Percentiles rank a stretch among this genome's conserved stretches.
Conservation (phyloP, 2,113 vertebrate genomes). For the Oreocharis arfaki region DNA sequence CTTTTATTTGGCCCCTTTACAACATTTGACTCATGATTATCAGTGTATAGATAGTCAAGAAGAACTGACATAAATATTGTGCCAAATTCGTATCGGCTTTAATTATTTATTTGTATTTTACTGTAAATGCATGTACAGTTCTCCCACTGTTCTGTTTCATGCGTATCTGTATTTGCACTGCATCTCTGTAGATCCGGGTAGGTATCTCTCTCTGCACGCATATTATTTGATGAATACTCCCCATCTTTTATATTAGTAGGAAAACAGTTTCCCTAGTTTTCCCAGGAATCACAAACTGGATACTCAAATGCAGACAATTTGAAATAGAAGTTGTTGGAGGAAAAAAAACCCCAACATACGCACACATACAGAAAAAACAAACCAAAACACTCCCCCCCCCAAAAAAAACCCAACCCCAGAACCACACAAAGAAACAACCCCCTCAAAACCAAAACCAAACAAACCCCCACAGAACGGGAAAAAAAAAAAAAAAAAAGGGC, state of each 20-base stretch:
- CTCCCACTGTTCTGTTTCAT: neutral
- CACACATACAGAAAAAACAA: no score
- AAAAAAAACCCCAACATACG: accelerated
- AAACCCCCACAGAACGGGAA: no score
- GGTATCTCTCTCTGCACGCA: neutral
- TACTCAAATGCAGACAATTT: neutral
- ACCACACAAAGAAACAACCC: neutral
- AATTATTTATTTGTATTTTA: neutral
- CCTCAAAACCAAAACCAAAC: neutral
- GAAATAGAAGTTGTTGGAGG: neutral
- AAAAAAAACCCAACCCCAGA: no score
- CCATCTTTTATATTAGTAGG: neutral
- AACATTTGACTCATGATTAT: neutral
- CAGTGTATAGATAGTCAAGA: neutral
- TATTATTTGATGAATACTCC: neutral
- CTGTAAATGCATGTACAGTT: accelerated
- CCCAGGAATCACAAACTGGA: neutral
- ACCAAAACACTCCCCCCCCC: neutral
- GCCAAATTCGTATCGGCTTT: neutral
- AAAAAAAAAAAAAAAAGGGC: no score
- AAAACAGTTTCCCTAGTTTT: neutral
- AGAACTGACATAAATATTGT: neutral
- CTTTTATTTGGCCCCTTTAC: neutral
- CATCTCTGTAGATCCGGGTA: no score
- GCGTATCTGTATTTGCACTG: neutral